A percentile compares a stretch with the other conserved stretches of the same genome.
phyloP scores from a whole-genome alignment of 2,797 vertebrate species.

The Margarornis squamiger region DNA sequence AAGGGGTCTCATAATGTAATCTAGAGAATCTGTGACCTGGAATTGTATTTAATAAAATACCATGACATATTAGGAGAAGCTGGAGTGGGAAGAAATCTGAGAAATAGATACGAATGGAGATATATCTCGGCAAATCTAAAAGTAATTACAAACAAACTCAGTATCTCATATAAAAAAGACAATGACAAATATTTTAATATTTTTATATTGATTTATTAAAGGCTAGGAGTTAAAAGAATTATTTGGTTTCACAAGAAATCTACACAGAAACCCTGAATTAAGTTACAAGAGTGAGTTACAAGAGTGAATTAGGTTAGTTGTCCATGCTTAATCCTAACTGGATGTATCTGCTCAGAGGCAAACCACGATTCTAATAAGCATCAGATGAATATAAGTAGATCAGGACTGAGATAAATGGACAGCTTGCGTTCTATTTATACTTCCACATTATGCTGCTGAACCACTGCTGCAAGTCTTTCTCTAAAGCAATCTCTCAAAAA shows the following conservation, averaged over 20 bases:
- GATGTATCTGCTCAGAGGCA: constrained; percentile 23
- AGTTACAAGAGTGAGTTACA: not conserved
- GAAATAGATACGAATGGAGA: not conserved
- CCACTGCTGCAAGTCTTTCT: not conserved
- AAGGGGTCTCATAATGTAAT: not conserved
- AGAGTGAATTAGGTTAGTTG: constrained; percentile 46
- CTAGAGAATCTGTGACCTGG: not conserved
- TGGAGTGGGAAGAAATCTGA: not conserved
- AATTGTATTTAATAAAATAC: not conserved
- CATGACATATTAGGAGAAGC: not conserved
- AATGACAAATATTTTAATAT: not conserved
- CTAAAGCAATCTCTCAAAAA: not conserved
- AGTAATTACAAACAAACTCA: not conserved
- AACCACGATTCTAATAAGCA: constrained; percentile 17
- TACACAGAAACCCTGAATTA: not conserved
- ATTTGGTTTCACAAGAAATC: not conserved
- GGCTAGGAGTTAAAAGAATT: not conserved
- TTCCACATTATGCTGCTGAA: constrained; percentile 18
- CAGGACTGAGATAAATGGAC: constrained; percentile 40
- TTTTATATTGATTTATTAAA: not conserved
- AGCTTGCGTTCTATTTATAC: constrained; percentile 61
- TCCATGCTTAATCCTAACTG: constrained; percentile 47
- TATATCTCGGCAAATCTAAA: not conserved
- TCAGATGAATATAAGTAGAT: constrained; percentile 45
- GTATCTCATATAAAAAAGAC: not conserved